Conservation (phyloP, 2,797 vertebrate species). For the Paratrypauchen microcephalus region DNA sequence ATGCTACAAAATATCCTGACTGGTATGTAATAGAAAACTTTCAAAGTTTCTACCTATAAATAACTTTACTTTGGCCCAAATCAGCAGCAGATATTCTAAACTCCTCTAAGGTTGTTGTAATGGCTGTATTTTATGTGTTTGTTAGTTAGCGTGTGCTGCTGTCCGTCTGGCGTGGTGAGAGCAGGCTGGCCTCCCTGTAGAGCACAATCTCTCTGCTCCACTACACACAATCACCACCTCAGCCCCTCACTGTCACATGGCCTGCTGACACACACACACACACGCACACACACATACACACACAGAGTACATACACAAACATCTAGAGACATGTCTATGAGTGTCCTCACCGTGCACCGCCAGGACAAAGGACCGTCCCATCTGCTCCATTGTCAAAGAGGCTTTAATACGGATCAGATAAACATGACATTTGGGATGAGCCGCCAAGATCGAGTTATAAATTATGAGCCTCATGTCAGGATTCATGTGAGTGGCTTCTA, state of each 20-base stretch:
- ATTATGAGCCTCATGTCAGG: conserved; percentile 37
- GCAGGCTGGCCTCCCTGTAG: conserved; percentile 70
- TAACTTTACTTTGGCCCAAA: too few species aligned
- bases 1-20: too few species aligned
- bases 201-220: conserved; percentile 72
- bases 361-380: conserved; percentile 64
- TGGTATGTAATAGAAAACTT: too few species aligned
- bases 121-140: conserved; percentile 6
- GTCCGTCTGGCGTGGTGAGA: conserved; percentile 64
- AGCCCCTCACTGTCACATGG: conserved; percentile 46
- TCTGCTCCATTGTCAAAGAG: conserved; percentile 74
- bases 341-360: too few species aligned
- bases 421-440: conserved; percentile 75
- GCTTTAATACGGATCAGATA: conserved; percentile 78
- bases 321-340: conserved; percentile 29
- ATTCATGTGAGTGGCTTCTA: conserved; percentile 22
- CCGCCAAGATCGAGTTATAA: conserved; percentile 61
- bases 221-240: conserved; percentile 75
- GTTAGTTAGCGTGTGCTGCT: conserved; percentile 24
- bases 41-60: too few species aligned
- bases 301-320: not conserved
- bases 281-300: conserved; percentile 1
- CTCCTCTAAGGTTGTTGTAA: conserved; percentile 32
- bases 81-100: conserved; percentile 20
- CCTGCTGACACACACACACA: conserved; percentile 46